Base-by-base conservation (phyloP, 1,140 invertebrate genomes). In the Drosophila takahashii region DNA sequence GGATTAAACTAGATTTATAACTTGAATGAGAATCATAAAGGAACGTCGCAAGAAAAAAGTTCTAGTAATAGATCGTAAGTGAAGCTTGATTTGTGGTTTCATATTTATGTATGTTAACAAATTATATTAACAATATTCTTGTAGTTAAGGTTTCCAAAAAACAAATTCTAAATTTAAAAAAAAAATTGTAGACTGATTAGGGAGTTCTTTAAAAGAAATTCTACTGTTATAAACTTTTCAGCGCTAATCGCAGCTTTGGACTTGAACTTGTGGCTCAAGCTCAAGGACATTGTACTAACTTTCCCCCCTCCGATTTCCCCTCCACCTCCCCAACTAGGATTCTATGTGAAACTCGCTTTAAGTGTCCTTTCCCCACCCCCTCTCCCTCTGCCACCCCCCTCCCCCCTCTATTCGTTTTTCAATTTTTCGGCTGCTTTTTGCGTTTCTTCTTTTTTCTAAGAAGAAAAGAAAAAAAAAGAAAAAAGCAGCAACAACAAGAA, bases 391-490 rank as follows among this genome's bases (percentile, higher is more conserved):
- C 13, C 29, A 1, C 8, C 13, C n/a, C 16, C 7, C 11, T n/a
- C n/a, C 13, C 13, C 11, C 41, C 29, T 52, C 61, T 48, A 44
- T 72, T 72, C 53, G 65, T 54, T 72, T 50, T 73, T 71, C 45
- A 70, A 56, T 73, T 73, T 72, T 60, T 72, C 34, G 67, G 54
- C 39, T 48, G 69, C 67, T 73, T 73, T 72, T 61, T 64, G 36
- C 42, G 42, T 73, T 74, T 29, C 34, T 36, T 54, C 72, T 54
- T 62, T 74, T 42, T 73, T 73, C 54, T 67, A 59, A 75, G 42
- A 75, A 76, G 73, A 47, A 44, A 48, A 34, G 16, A 76, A 73
- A 47, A 44, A 48, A 34, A n/a, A n/a, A n/a, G n/a, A 76, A 73
- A 47, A 44, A 48, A 34, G 16, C 34, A 67, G 58, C 44, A 57